A percentile compares a stretch with the other conserved stretches of the same genome.
These are phyloP conservation scores for Prolemur simus DNA, from an alignment of 2,113 vertebrate species.

Conservation along the genomic window DNA sequence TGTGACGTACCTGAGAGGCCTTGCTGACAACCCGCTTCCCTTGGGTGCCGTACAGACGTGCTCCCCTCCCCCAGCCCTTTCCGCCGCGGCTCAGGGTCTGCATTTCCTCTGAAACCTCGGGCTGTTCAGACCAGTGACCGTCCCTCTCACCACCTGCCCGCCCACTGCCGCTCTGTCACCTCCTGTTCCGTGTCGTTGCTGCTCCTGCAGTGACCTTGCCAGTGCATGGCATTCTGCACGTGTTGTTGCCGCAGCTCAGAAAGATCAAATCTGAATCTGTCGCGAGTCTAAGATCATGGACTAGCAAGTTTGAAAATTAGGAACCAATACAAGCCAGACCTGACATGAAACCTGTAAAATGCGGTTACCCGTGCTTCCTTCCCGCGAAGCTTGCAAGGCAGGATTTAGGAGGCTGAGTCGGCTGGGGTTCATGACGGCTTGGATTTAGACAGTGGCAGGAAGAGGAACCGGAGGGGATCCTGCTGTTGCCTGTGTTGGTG, in stretches of 20 bases:
- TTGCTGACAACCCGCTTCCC: not conserved
- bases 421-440: not conserved
- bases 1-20: not conserved
- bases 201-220: not conserved
- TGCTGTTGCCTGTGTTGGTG: rapidly evolving
- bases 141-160: not conserved
- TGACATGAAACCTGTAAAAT: not conserved
- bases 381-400: rapidly evolving
- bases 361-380: not conserved
- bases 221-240: not conserved
- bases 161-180: not conserved
- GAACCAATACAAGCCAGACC: no score
- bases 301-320: not conserved
- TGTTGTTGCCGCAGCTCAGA: not conserved
- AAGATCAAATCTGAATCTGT: not conserved
- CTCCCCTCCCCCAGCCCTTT: not conserved
- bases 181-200: no score
- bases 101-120: not conserved
- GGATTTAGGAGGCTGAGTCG: not conserved
- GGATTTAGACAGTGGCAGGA: no score
- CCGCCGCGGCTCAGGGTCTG: rapidly evolving
- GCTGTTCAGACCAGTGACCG: not conserved
- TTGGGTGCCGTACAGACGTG: rapidly evolving
- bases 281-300: not conserved
- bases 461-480: no score